Conservation (phyloP, 2,888 invertebrate species). For the Amblyjoppa fuscipennis region DNA sequence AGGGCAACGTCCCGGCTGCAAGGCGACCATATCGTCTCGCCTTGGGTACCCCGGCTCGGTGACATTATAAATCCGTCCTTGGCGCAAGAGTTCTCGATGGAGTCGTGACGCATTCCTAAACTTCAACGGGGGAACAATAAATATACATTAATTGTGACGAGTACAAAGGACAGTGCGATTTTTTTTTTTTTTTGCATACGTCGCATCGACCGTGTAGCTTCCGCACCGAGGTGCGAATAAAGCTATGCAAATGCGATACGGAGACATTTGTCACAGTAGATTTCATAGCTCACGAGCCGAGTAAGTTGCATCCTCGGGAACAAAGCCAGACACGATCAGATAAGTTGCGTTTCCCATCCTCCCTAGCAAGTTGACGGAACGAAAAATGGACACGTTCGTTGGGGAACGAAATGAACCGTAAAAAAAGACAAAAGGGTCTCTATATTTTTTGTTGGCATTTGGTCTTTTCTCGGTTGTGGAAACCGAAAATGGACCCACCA, state of each 20-base stretch:
- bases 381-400: no score
- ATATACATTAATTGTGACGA: slow-evolving; percentile 6
- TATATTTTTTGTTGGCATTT: no score
- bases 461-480: no score
- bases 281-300: no score
- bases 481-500: no score
- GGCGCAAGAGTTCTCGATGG: slow-evolving; percentile 90
- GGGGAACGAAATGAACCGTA: no score
- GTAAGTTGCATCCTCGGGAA: no score
- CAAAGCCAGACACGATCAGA: no score
- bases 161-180: not conserved
- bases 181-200: not conserved
- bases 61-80: slow-evolving; percentile 94
- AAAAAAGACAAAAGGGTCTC: no score
- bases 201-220: not conserved
- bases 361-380: no score
- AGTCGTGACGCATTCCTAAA: slow-evolving; percentile 93
- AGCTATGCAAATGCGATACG: not conserved
- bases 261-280: no score
- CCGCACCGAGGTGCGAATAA: not conserved
- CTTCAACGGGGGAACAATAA: slow-evolving; percentile 83
- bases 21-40: slow-evolving; percentile 92
- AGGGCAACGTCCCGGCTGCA: slow-evolving; percentile 90
- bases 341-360: no score
- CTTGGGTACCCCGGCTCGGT: slow-evolving; percentile 91